Conservation (phyloP, 2,113 vertebrate species). For the Sisor rabdophorus region DNA sequence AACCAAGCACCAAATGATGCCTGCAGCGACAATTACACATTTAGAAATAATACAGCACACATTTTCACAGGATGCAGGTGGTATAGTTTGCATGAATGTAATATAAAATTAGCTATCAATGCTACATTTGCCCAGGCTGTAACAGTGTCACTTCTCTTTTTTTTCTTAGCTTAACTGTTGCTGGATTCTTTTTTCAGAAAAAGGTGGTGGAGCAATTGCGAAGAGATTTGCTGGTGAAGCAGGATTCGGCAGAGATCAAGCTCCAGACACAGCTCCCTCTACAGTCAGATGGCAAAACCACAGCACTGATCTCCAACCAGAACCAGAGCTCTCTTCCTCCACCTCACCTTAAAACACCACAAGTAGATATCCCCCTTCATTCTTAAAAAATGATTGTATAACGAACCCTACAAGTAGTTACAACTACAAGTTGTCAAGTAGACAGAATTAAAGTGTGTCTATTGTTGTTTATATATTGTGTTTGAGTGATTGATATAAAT, state of each 20-base stretch:
- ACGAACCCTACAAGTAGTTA: background rate
- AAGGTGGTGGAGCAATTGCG: constrained; percentile 61
- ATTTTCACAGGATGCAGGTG: too few relatives aligned
- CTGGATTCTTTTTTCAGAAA: constrained; percentile 45
- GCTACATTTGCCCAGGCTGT: too few relatives aligned
- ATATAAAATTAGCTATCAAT: too few relatives aligned
- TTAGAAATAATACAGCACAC: too few relatives aligned
- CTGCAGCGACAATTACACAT: too few relatives aligned
- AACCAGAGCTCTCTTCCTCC: constrained; percentile 46
- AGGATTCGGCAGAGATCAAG: constrained; percentile 52
- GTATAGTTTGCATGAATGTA: too few relatives aligned
- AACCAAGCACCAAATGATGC: too few relatives aligned
- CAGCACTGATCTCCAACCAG: constrained; percentile 46
- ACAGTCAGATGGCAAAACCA: constrained; percentile 47
- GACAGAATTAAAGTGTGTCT: background rate
- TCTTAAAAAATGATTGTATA: background rate
- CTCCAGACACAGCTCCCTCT: constrained; percentile 43
- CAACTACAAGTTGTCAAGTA: background rate
- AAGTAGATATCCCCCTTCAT: constrained; percentile 29
- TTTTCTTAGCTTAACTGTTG: constrained; percentile 6
- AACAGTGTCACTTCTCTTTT: too few relatives aligned
- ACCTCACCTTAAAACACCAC: constrained; percentile 48
- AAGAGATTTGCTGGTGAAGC: constrained; percentile 58
- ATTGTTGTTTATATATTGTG: background rate
- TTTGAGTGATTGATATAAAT: background rate